A percentile compares a stretch with the other conserved stretches of the same genome.
Evolutionary conservation across 2,888 invertebrate species (phyloP).

Genomic region (Nemapogon koenigi): DNA sequence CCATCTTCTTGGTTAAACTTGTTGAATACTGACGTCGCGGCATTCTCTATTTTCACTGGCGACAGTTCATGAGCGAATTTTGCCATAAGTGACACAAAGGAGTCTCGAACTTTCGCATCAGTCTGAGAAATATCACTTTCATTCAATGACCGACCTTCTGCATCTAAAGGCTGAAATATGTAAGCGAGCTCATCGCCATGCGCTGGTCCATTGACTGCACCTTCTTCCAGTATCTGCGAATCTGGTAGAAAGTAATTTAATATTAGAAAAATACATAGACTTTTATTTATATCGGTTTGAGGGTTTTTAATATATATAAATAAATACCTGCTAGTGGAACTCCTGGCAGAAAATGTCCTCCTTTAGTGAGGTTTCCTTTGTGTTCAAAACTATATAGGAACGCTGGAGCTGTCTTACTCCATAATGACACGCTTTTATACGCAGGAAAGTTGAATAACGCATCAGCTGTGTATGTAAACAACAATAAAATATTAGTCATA

Average conservation of each 20-base stretch:
- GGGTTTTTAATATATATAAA: not conserved
- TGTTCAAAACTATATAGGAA: conserved; percentile 81
- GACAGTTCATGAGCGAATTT: conserved; percentile 66
- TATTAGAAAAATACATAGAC: no score
- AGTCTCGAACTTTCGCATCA: conserved; percentile 70
- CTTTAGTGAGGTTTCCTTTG: conserved; percentile 66
- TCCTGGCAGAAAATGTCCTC: conserved; percentile 70
- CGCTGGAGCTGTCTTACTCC: conserved; percentile 69
- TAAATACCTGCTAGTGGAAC: conserved; percentile 64
- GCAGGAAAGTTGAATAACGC: conserved; percentile 81
- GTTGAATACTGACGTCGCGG: conserved; percentile 23
- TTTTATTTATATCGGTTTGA: no score
- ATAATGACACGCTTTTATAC: conserved; percentile 72
- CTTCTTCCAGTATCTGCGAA: no score
- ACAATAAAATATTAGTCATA: no score
- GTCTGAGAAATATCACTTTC: conserved; percentile 43
- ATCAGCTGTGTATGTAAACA: no score
- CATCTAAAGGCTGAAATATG: conserved; percentile 70
- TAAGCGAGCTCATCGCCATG: conserved; percentile 79
- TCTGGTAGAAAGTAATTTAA: no score
- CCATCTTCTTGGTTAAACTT: conserved; percentile 33
- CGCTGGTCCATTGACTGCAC: conserved; percentile 41
- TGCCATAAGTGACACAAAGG: conserved; percentile 70
- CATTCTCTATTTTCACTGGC: conserved; percentile 18
- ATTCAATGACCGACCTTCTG: conserved; percentile 64